These are phyloP conservation scores for Falco novaeseelandiae DNA, from an alignment of 2,797 vertebrate genomes.

Conservation along the genomic window DNA sequence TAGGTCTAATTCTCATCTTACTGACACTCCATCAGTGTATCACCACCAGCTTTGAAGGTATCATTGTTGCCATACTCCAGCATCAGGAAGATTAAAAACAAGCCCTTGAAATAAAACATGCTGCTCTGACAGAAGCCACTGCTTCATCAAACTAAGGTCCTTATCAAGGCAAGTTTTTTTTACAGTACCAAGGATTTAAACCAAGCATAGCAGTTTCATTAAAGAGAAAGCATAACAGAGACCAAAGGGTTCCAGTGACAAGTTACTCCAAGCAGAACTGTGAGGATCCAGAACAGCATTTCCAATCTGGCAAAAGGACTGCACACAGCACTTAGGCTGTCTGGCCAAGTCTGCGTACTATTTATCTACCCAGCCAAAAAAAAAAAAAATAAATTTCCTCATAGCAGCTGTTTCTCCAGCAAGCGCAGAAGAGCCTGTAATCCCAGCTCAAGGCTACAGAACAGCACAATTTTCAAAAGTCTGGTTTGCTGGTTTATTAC, in stretches of 20 bases:
- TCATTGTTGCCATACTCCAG: background rate
- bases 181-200: background rate
- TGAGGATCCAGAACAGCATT: background rate
- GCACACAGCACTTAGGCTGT: background rate
- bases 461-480: background rate
- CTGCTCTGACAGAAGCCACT: background rate
- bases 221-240: background rate
- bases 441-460: background rate
- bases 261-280: background rate
- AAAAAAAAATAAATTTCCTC: background rate
- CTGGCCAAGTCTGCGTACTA: background rate
- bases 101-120: background rate
- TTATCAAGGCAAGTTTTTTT: background rate
- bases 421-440: background rate
- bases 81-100: background rate
- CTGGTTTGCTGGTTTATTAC: background rate
- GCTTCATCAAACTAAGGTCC: background rate
- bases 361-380: background rate
- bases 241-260: background rate
- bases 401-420: background rate
- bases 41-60: background rate
- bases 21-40: background rate
- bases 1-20: background rate
- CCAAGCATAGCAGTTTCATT: background rate
- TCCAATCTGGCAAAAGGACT: background rate